These are phyloP conservation scores for Tachysurus vachellii DNA, from an alignment of 2,113 vertebrate genomes.

Conservation along the genomic window DNA sequence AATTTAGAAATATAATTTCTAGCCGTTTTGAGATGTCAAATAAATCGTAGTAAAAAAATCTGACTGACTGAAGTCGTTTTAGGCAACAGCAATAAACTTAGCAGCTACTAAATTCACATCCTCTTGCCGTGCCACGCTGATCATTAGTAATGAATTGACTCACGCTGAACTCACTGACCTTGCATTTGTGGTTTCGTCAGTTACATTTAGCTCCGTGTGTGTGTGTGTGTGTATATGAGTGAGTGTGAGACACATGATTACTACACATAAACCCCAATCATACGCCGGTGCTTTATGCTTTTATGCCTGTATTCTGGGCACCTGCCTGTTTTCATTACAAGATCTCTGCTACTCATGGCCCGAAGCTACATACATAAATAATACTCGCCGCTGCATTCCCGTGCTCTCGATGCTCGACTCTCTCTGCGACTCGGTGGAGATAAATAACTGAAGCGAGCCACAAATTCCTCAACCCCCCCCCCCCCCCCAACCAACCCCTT, in stretches of 20 bases:
- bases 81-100: neutral
- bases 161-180: constrained; percentile 31
- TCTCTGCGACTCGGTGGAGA: constrained; percentile 62
- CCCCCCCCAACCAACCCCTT: neutral
- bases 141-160: constrained; percentile 37
- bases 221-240: neutral
- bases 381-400: constrained; percentile 64
- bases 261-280: constrained; percentile 65
- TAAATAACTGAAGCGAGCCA: constrained; percentile 66
- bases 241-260: constrained; percentile 63
- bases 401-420: constrained; percentile 40
- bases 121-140: neutral
- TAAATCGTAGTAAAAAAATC: too few relatives aligned
- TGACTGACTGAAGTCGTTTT: neutral
- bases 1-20: neutral
- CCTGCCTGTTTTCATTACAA: constrained; percentile 35
- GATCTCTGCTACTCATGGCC: constrained; percentile 60
- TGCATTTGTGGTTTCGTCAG: constrained; percentile 60
- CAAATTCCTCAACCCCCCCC: constrained; percentile 54
- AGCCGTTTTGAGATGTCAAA: neutral
- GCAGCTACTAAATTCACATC: constrained; percentile 31
- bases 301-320: constrained; percentile 32
- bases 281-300: constrained; percentile 68
- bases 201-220: constrained; percentile 51
- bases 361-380: constrained; percentile 62